These are phyloP conservation scores for Icerya purchasi DNA, from an alignment of 2,888 invertebrate species.

Conservation along the genomic window DNA sequence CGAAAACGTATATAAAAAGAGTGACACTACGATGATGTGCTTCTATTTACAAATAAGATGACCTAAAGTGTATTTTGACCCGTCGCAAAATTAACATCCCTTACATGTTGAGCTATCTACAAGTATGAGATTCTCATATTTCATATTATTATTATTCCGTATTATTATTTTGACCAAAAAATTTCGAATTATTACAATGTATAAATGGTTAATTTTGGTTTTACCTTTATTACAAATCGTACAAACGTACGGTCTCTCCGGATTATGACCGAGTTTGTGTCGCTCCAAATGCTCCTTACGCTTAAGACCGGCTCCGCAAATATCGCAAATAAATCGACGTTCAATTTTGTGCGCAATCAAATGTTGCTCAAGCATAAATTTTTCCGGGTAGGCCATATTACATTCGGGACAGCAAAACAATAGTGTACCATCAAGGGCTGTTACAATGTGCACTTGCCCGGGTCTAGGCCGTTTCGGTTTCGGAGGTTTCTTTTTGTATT, in stretches of 20 bases:
- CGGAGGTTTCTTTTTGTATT: conserved; percentile 57
- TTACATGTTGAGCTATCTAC: too few species aligned
- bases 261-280: conserved; percentile 72
- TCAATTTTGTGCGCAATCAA: conserved; percentile 58
- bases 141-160: too few species aligned
- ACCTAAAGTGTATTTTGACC: too few species aligned
- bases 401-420: conserved; percentile 62
- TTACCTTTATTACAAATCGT: conserved; percentile 57
- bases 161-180: too few species aligned
- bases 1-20: too few species aligned
- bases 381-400: conserved; percentile 59
- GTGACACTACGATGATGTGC: too few species aligned
- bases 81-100: too few species aligned
- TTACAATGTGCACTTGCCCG: conserved; percentile 53
- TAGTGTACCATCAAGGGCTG: conserved; percentile 48
- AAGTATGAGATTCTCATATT: too few species aligned
- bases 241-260: conserved; percentile 70
- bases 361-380: conserved; percentile 47
- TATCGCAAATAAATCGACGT: conserved; percentile 47
- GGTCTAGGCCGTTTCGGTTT: conserved; percentile 59
- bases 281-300: conserved; percentile 70
- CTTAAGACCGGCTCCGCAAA: conserved; percentile 69
- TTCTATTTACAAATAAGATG: too few species aligned
- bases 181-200: too few species aligned
- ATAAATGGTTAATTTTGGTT: too few species aligned